Percentiles rank a stretch among this genome's conserved stretches.
Conservation (phyloP, 2,888 invertebrate species). For the Himalopsyche tibetana region DNA sequence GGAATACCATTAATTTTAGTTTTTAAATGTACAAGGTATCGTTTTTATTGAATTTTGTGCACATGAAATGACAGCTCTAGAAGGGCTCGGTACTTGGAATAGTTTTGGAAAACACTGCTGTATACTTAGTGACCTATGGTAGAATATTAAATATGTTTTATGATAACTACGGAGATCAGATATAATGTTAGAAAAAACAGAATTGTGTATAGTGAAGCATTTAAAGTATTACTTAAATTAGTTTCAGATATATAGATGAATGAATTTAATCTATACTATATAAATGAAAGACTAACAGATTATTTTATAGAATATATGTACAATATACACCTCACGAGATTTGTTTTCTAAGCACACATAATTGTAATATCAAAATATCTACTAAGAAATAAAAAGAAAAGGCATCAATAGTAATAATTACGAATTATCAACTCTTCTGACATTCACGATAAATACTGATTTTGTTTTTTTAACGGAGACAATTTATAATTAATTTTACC, state of each 20-base stretch:
- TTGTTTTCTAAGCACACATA: background rate
- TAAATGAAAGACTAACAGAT: background rate
- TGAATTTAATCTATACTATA: background rate
- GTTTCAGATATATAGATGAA: background rate
- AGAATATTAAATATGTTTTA: too few species aligned
- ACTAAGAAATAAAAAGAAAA: slow-evolving; percentile 56
- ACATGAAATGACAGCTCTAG: too few species aligned
- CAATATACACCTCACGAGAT: background rate
- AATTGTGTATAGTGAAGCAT: background rate
- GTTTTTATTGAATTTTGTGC: too few species aligned
- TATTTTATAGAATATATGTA: background rate
- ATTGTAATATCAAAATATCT: slow-evolving; percentile 37
- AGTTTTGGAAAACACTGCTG: too few species aligned
- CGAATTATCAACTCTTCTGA: background rate
- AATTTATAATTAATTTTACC: slow-evolving; percentile 76
- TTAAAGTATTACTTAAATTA: background rate
- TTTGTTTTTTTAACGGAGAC: background rate
- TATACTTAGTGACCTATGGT: too few species aligned
- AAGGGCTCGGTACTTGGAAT: too few species aligned
- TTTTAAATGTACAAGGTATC: too few species aligned
- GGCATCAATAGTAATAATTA: slow-evolving; percentile 31
- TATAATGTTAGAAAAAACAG: background rate
- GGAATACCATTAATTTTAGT: too few species aligned
- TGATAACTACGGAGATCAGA: too few species aligned
- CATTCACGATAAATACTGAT: slow-evolving; percentile 23